Percentiles rank a stretch among this genome's conserved stretches.
Evolutionary conservation across 2,888 invertebrate genomes (phyloP).

Genomic region (Trachelus troglodyta): DNA sequence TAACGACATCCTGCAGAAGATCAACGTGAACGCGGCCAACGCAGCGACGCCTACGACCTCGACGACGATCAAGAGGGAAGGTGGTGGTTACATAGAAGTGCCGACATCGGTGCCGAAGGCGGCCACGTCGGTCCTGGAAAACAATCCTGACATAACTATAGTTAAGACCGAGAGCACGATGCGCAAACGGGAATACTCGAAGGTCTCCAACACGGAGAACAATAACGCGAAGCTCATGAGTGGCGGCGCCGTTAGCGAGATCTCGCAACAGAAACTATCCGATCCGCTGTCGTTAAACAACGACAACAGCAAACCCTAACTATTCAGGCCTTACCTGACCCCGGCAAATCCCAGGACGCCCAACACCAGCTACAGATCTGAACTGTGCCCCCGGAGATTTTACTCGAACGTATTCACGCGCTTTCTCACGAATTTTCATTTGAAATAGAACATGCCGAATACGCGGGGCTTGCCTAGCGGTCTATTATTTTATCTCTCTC

Average conservation of each 20-base stretch:
- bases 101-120: conserved; percentile 54
- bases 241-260: conserved; percentile 60
- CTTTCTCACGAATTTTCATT: conserved; percentile 63
- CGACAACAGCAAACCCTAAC: conserved; percentile 65
- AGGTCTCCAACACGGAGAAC: conserved; percentile 63
- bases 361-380: conserved; percentile 40
- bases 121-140: conserved; percentile 66
- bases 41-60: conserved; percentile 53
- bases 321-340: conserved; percentile 64
- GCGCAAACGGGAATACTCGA: conserved; percentile 61
- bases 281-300: conserved; percentile 60
- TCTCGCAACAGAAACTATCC: conserved; percentile 52
- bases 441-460: conserved; percentile 44
- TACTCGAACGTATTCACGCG: conserved; percentile 61
- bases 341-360: conserved; percentile 47
- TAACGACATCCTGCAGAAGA: conserved; percentile 67
- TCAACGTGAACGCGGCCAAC: conserved; percentile 55
- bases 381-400: conserved; percentile 56
- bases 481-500: background rate
- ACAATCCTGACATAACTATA: conserved; percentile 73
- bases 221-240: conserved; percentile 64
- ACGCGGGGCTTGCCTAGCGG: background rate
- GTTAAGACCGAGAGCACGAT: conserved; percentile 71
- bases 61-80: conserved; percentile 64
- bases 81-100: conserved; percentile 61